Evolutionary conservation across 2,113 vertebrate species (phyloP), one percentile per base, ranked within the genome.

Genomic region (Pandion haliaetus): DNA sequence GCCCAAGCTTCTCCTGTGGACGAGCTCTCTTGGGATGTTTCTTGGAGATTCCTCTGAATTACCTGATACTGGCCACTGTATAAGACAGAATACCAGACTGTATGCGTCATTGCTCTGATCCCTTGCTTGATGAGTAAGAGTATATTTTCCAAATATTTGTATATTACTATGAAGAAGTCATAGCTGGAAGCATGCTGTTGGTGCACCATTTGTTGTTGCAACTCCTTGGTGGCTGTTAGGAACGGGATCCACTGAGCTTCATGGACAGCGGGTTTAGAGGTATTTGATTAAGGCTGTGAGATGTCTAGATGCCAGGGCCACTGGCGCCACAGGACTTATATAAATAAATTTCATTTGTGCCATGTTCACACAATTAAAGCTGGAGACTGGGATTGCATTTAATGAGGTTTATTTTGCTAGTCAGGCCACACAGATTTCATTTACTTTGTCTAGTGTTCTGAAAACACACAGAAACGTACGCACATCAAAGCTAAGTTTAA

Each of bases 331-430:
- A 25, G 88, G 50, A 66, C 80, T 89, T 70, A 58, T 54, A 47
- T 80, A 95, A 94, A 95, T 92, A 91, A 82, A 93, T 91, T 71
- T 57, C 32, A 23, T 52, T 84, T 80, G 88, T 94, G 89, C 86
- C 34, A 0, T 17, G 61, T 77, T 97, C 79, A 58, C 32, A 3
- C 86, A 72, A 50, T 70, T 89, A 80, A 72, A 91, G 55, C 70
- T 5, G 8, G 85, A 74, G 91, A 29, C 49, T 78, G 23, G 76
- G 66, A 28, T 67, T 12, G 0, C 25, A 0, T 94, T 90, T 73
- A 81, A 38, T 59, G 76, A 67, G 57, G 52, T 88, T 97, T 95
- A 69, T 95, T 97, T 97, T 95, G 79, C 90, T 93, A 38, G 65
- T 70, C 0, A 0, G 81, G 88, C 89, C 93, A 86, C 90, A 92